Evolutionary conservation across 2,797 vertebrate genomes (phyloP), one percentile per base, ranked within the genome.

Genomic region (Cossypha caffra): DNA sequence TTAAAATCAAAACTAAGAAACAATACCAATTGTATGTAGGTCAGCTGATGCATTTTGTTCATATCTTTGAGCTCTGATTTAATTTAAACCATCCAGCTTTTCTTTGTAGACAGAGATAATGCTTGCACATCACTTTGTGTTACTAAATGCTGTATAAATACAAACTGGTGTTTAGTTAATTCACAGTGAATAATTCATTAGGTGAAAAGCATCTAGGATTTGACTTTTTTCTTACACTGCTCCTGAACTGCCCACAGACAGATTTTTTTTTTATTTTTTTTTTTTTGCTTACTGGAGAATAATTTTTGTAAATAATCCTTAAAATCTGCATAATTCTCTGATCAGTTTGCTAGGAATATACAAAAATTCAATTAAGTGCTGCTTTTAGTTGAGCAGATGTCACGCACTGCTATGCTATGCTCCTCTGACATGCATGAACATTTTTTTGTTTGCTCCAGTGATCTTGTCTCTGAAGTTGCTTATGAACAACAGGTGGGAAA

Each of bases 171-270:
- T 72, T 92, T 82, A 80, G 63, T 79, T 93, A 87, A 76, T 54
- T 82, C 54, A 35, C 8, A 9, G 31, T 94, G 72, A 94, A 92
- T 92, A 94, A 93, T 92, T 91, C 50, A 92, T 88, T 85, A 88
- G 47, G 40, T 35, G 38, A 93, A 89, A 42, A 66, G 7, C 52
- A 75, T 61, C 64, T 83, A 85, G 31, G 57, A 77, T 87, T 79
- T 83, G 33, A 35, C 51, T 28, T 75, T 54, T 71, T 77, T 52
- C 29, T 86, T 90, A 66, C 38, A 4, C 26, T 89, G 26, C 73
- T 87, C 42, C 71, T 89, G 63, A 91, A 64, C 63, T 91, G 50
- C 67, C 59, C 35, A 47, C 16, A 74, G 68, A 67, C 6, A 45
- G 25, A 11, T 33, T n/a, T 64, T 37, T 50, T 62, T 47, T 16